Percentiles rank a stretch among this genome's conserved stretches.
phyloP scores from a whole-genome alignment of 2,113 vertebrate genomes.

The Scartelaos histophorus region DNA sequence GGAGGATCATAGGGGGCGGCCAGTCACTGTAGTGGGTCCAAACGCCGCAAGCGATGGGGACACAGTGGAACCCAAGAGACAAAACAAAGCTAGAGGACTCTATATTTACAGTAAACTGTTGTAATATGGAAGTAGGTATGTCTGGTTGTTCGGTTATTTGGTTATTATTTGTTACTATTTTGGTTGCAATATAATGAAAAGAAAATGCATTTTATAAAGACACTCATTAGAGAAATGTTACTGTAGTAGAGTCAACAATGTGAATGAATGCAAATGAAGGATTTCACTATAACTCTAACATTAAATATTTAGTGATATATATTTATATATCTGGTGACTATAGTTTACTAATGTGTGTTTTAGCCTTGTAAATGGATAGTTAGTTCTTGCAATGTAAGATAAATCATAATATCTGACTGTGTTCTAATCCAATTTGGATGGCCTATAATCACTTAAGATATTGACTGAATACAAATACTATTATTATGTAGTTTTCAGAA shows the following conservation, averaged over 20 bases:
- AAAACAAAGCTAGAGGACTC: background rate
- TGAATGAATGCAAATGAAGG: too few species aligned
- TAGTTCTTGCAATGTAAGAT: background rate
- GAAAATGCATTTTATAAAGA: too few species aligned
- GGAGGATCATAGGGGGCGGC: slow-evolving; percentile 33
- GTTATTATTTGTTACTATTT: too few species aligned
- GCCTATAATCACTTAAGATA: background rate
- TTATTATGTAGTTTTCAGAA: too few species aligned
- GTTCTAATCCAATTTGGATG: background rate
- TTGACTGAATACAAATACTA: background rate
- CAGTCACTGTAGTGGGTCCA: slow-evolving; percentile 47
- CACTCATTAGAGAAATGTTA: too few species aligned
- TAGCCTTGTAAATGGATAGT: background rate
- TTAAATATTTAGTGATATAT: too few species aligned
- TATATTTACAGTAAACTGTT: background rate
- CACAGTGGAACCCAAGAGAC: slow-evolving; percentile 5
- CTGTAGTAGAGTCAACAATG: too few species aligned
- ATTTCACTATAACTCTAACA: too few species aligned
- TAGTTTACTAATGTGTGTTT: background rate
- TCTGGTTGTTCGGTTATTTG: background rate
- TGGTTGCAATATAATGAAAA: too few species aligned
- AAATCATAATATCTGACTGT: background rate
- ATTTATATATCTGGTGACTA: too few species aligned
- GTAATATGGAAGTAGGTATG: background rate
- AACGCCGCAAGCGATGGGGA: slow-evolving; percentile 20